Base-by-base conservation (phyloP, 2,797 vertebrate species). In the Ficedula albicollis region DNA sequence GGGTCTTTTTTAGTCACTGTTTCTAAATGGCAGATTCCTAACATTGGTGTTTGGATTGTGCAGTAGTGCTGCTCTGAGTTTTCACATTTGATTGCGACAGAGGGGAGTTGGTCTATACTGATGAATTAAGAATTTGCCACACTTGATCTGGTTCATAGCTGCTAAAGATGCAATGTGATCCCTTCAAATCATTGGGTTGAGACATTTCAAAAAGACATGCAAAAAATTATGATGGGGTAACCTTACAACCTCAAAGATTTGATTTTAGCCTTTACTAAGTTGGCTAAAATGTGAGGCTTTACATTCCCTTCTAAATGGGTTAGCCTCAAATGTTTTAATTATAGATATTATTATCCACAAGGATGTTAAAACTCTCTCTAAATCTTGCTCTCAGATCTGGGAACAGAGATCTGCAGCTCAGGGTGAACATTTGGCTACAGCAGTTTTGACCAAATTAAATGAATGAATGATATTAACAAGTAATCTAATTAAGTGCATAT, bases 401-500 rank as follows among this genome's bases (percentile, higher is more conserved):
- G 67, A 90, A 92, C 1, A 3, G 58, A 86, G 38, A 91, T 66
- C 67, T 86, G 63, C 85, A 90, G 84, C 84, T 91, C 66, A 46
- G 58, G 48, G 64, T 78, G 79, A 94, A 95, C 92, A 94, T 96
- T 96, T 96, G 89, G 93, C 87, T 93, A 36, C 62, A 93, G 89
- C 76, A 87, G 66, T 90, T 97, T 92, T 91, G 76, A 86, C 73
- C 91, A 95, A 96, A 96, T 96, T 97, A 95, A 95, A 93, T 89
- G 87, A 96, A 96, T 86, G 91, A 95, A 94, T 3, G 38, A 92
- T 96, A 97, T 96, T 96, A 97, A 95, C 89, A 91, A 91, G 95
- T 92, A 96, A 96, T 96, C 92, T 95, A 96, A 96, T 96, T 95
- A 96, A 97, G 85, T 86, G 82, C 55, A 91, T 93, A 94, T 93